Base-by-base conservation (phyloP, 2,113 vertebrate species). In the Cricetomys ansorgei region DNA sequence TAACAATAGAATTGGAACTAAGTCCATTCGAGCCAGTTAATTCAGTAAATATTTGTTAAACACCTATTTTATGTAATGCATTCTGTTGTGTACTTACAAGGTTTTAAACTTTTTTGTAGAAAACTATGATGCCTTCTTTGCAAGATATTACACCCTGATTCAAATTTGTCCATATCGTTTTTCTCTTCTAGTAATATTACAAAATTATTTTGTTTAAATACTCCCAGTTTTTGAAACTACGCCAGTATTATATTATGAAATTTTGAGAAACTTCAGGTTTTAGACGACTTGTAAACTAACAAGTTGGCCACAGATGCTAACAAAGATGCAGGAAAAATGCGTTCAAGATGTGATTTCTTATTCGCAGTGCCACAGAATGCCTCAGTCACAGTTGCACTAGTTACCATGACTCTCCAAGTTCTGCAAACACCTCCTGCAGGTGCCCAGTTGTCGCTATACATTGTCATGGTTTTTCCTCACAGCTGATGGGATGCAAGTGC, bases 401-500 rank as follows among this genome's bases (percentile, higher is more conserved):
- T 53, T 43, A 19, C 37, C 34, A 7, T 25, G 50, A 9, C 6
- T 59, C 34, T 3, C 1, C 21, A n/a, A 8, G 23, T 45, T 1
- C 23, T 1, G 2, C 4, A 3, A 40, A 16, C 2, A 16, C 15
- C 45, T 57, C 16, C 27, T 21, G n/a, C 19, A 27, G 23, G 6
- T 12, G 1, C 3, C 23, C 11, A 45, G 16, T 62, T 79, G 34
- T 43, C 27, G 65, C 4, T 29, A 2, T 1, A 34, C 9, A n/a
- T 27, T 27, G 3, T 11, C 72, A 3, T 64, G 13, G 3, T 53
- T 94, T 80, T 85, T 16, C 13, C 45, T 79, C 11, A 64, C 10
- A 57, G 25, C 5, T 57, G 7, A 69, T 53, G 70, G 59, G 76
- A 16, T 67, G 0, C 23, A 75, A 34, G 16, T 16, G 0, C 3